Base-by-base conservation (phyloP, 2,888 invertebrate species). In the Callosobruchus maculatus region DNA sequence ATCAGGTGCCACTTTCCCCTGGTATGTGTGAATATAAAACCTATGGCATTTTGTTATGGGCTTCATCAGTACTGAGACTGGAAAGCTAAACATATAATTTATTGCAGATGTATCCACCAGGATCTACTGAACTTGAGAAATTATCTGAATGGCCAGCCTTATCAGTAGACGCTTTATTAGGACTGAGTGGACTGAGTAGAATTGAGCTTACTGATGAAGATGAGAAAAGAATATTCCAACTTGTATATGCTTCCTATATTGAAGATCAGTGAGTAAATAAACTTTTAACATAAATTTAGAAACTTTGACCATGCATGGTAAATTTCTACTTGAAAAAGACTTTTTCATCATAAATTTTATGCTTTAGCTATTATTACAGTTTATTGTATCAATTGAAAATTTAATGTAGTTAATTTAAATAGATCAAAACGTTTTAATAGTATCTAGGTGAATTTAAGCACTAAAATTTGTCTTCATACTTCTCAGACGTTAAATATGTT, bases 21-120 rank as follows among this genome's bases (percentile, higher is more conserved):
- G 74, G 80, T 81, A 80, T 78, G 75, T 70, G 67, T 9, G 21
- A n/a, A n/a, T n/a, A n/a, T n/a, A n/a, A n/a, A n/a, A n/a, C n/a
- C n/a, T n/a, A n/a, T n/a, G n/a, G n/a, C n/a, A n/a, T n/a, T n/a
- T n/a, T n/a, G n/a, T n/a, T n/a, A n/a, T n/a, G n/a, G n/a, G n/a
- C n/a, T n/a, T n/a, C n/a, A n/a, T n/a, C n/a, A n/a, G n/a, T n/a
- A n/a, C n/a, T n/a, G n/a, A n/a, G n/a, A n/a, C n/a, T n/a, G 70
- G 22, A 26, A 72, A 67, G 20, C 1, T 31, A 70, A 49, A 70
- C 21, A 18, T n/a, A n/a, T 68, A 74, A 9, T 31, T n/a, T 67
- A 75, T 80, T 78, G 71, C 72, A 82, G 82, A 71, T 83, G 68
- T 81, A 81, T 76, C 82, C 82, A 21, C 80, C 80, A 0, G 75